phyloP scores from a whole-genome alignment of 2,113 vertebrate species.

The Bos indicus region DNA sequence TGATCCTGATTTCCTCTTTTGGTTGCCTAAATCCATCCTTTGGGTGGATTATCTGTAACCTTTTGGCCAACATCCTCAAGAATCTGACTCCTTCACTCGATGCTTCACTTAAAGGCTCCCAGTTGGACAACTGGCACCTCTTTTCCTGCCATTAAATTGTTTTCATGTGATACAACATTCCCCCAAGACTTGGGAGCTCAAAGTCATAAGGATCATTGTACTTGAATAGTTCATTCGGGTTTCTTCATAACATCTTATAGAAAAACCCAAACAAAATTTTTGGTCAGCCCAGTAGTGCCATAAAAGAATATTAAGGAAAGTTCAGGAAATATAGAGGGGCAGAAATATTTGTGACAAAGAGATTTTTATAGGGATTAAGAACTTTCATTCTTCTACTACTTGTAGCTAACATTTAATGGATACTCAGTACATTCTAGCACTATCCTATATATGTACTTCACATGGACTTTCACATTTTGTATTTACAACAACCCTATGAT shows the following conservation, averaged over 20 bases:
- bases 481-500: not conserved
- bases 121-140: not conserved
- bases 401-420: not conserved
- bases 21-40: not conserved
- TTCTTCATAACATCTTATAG: not conserved
- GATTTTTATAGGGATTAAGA: not conserved
- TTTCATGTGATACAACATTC: not conserved
- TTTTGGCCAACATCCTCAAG: not conserved
- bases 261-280: not conserved
- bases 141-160: not conserved
- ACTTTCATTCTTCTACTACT: not conserved
- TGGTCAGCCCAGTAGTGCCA: not conserved
- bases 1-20: not conserved
- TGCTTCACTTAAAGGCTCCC: not conserved
- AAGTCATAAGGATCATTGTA: not conserved
- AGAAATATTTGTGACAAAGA: not conserved
- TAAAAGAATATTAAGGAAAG: not conserved
- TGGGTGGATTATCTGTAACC: not conserved
- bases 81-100: not conserved
- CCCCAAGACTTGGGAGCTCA: not conserved
- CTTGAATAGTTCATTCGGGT: not conserved
- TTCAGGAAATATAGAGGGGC: not conserved
- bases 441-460: not conserved
- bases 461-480: not conserved
- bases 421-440: not conserved